Percentiles rank a stretch among this genome's conserved stretches.
These are phyloP conservation scores for Myopa tessellatipennis DNA, from an alignment of 2,888 invertebrate genomes.

Conservation along the genomic window DNA sequence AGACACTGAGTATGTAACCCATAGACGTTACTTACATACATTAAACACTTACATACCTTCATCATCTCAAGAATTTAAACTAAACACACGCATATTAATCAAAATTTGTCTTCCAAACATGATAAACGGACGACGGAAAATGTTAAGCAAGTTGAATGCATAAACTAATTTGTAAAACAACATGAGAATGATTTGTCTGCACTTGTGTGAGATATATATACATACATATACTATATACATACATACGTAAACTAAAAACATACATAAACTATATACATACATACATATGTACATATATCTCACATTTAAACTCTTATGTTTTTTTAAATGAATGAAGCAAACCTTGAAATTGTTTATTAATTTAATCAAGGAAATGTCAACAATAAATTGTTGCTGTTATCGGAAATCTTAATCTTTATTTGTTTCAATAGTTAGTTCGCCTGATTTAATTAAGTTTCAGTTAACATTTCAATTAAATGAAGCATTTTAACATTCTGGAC, in stretches of 20 bases:
- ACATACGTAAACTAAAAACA: no score
- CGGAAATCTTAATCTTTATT: neutral
- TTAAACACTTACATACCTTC: neutral
- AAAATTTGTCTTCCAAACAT: neutral
- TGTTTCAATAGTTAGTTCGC: neutral
- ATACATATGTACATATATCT: neutral
- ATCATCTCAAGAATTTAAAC: neutral
- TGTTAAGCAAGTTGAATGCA: neutral
- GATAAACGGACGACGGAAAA: conserved; percentile 4
- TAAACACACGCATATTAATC: conserved; percentile 16
- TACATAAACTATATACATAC: neutral
- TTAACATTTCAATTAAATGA: no score
- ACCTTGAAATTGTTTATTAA: conserved; percentile 6
- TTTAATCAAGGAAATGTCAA: neutral
- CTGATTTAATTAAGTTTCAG: neutral
- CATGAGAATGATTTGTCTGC: neutral
- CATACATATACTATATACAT: neutral
- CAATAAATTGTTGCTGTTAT: neutral
- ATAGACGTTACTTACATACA: neutral
- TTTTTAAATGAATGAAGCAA: neutral
- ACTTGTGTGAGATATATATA: neutral
- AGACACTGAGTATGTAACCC: no score
- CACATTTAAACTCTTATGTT: no score
- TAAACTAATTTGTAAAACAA: neutral
- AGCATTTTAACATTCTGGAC: neutral